Conservation (phyloP, 1,140 invertebrate species). For the Marisa cornuarietis region DNA sequence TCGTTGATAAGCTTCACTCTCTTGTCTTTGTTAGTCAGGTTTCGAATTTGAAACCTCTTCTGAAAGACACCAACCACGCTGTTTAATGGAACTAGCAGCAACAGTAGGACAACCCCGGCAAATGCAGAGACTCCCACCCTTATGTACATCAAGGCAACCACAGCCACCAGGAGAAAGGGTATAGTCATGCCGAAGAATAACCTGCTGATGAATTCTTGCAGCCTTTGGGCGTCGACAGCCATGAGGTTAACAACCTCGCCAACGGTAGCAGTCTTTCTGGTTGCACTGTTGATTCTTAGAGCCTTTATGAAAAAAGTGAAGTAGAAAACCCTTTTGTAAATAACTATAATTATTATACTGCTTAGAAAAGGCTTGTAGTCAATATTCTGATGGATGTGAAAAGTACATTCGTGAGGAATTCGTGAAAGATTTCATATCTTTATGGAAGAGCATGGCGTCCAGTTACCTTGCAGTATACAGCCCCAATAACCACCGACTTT, state of each 20-base stretch:
- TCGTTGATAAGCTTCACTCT: conserved; percentile 66
- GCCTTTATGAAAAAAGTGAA: neutral
- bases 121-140: conserved; percentile 18
- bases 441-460: neutral
- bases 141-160: conserved; percentile 66
- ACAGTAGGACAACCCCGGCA: conserved; percentile 65
- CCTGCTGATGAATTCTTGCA: conserved; percentile 30
- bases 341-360: too few species aligned
- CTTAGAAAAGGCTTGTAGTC: too few species aligned
- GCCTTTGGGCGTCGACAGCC: conserved; percentile 30
- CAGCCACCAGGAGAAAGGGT: conserved; percentile 11
- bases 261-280: conserved; percentile 3
- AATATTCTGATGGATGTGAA: neutral
- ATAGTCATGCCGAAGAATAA: conserved; percentile 16
- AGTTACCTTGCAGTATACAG: conserved; percentile 85
- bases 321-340: too few species aligned
- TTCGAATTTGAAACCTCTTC: conserved; percentile 66
- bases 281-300: conserved; percentile 23
- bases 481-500: conserved; percentile 87
- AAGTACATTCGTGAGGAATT: too few species aligned
- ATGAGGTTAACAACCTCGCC: conserved; percentile 29
- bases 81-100: conserved; percentile 73
- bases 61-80: conserved; percentile 78
- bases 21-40: conserved; percentile 70
- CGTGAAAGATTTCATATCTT: too few species aligned